Conservation (phyloP, 2,113 vertebrate species). For the Phalacrocorax brasilianus region DNA sequence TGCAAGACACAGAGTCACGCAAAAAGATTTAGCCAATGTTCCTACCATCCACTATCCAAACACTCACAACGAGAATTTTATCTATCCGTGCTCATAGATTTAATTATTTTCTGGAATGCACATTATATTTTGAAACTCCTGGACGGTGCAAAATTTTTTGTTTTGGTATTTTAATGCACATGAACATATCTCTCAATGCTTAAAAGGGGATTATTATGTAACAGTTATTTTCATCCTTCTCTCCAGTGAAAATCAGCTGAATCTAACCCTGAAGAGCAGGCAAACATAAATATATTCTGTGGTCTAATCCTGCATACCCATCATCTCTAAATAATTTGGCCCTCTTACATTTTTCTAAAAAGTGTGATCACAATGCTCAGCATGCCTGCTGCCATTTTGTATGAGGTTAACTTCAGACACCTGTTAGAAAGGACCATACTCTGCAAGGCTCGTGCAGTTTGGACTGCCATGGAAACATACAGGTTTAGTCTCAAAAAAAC, state of each 20-base stretch:
- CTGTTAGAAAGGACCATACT: background rate
- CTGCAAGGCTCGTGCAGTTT: background rate
- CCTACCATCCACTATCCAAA: background rate
- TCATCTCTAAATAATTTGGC: background rate
- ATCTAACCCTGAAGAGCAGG: background rate
- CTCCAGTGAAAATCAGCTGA: background rate
- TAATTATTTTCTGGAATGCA: background rate
- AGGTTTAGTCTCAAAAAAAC: background rate
- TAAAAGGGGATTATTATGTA: background rate
- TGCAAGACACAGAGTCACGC: background rate
- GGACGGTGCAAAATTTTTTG: background rate
- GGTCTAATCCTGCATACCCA: background rate
- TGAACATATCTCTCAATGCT: background rate
- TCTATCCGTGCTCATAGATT: background rate
- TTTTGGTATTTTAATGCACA: background rate
- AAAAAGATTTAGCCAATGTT: background rate
- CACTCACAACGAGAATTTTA: background rate
- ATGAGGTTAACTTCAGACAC: background rate
- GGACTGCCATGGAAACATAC: background rate
- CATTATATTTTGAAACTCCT: background rate
- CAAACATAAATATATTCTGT: background rate
- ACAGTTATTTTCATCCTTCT: background rate
- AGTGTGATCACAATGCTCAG: background rate
- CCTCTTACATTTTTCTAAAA: background rate
- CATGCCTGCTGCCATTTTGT: background rate